Evolutionary conservation across 2,888 invertebrate species (phyloP).

Genomic region (Spisula subtruncata): DNA sequence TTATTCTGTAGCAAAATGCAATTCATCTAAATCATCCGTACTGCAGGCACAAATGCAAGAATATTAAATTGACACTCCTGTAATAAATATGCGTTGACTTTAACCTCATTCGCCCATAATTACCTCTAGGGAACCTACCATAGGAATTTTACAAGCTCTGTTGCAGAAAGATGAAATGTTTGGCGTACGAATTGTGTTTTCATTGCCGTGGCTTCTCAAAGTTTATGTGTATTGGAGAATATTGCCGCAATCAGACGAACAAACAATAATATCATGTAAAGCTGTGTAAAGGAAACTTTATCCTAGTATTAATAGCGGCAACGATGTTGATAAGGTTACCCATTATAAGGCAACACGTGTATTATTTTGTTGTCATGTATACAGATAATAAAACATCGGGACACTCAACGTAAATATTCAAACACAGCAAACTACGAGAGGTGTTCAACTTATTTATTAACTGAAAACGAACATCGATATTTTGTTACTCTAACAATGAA

Average conservation of each 20-base stretch:
- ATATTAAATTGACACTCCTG: neutral
- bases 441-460: too few species aligned
- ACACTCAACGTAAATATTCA: too few species aligned
- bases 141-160: neutral
- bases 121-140: neutral
- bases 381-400: too few species aligned
- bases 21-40: neutral
- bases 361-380: neutral
- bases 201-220: neutral
- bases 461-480: too few species aligned
- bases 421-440: too few species aligned
- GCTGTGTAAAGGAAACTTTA: neutral
- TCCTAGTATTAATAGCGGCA: neutral
- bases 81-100: constrained; percentile 20
- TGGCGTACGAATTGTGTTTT: neutral
- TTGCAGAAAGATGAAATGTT: constrained; percentile 5
- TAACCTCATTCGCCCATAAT: constrained; percentile 26
- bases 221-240: constrained; percentile 10
- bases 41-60: neutral
- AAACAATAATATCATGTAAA: neutral
- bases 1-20: neutral
- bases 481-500: too few species aligned
- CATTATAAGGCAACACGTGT: neutral
- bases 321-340: neutral
- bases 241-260: neutral